Evolutionary conservation across 2,888 invertebrate genomes (phyloP).

Genomic region (Melipona bicolor): DNA sequence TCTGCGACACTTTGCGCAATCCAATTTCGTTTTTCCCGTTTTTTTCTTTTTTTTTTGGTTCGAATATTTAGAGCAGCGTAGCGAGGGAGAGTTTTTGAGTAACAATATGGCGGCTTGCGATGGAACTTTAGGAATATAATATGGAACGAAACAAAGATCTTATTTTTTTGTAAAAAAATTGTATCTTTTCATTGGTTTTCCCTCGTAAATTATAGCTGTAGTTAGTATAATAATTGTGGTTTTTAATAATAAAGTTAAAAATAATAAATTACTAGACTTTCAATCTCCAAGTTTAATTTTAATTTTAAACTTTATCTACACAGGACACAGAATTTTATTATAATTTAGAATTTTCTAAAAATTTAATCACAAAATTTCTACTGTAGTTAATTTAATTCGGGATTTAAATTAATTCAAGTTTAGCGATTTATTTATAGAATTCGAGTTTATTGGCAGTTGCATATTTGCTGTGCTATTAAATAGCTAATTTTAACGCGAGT

Average conservation of each 20-base stretch:
- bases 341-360: too few species aligned
- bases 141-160: not conserved
- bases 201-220: not conserved
- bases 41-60: not conserved
- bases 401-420: not conserved
- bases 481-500: not conserved
- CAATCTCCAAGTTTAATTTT: not conserved
- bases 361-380: too few species aligned
- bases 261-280: not conserved
- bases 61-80: not conserved
- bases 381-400: not conserved
- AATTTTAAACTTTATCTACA: not conserved
- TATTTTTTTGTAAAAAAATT: not conserved
- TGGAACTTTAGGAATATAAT: not conserved
- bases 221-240: not conserved
- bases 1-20: slow-evolving; percentile 19
- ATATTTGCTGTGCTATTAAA: not conserved
- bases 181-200: too few species aligned
- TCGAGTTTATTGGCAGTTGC: not conserved
- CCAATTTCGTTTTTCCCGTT: slow-evolving; percentile 1
- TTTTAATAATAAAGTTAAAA: not conserved
- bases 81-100: not conserved
- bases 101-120: slow-evolving; percentile 1
- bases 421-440: not conserved
- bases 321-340: too few species aligned